Evolutionary conservation across 23 tunicate genomes (phyloP).

Genomic region (Phallusia fumigata): DNA sequence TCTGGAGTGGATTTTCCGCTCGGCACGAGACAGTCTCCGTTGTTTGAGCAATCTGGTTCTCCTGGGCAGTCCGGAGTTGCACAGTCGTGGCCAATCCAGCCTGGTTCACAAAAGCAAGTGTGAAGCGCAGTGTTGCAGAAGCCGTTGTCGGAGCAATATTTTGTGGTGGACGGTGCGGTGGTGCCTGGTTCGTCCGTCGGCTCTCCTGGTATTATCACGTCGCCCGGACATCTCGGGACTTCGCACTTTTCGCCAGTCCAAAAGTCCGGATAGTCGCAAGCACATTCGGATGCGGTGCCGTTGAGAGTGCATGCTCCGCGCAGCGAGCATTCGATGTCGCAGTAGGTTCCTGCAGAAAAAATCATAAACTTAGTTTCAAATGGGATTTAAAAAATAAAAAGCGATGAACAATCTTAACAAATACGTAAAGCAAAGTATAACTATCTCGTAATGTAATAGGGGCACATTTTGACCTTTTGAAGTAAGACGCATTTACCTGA

Average conservation of each 20-base stretch:
- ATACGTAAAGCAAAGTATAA: too few species aligned
- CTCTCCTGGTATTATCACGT: background rate
- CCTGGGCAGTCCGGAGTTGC: constrained; percentile 23
- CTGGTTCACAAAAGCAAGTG: constrained; percentile 27
- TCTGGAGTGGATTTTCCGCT: background rate
- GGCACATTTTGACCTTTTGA: too few species aligned
- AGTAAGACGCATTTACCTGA: too few species aligned
- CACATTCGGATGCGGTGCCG: constrained; percentile 2
- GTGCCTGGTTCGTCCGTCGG: background rate
- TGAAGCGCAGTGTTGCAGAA: constrained; percentile 32
- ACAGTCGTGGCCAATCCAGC: constrained; percentile 24
- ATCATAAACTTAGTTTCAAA: too few species aligned
- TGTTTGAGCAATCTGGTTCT: constrained; percentile 22
- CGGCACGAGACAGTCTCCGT: constrained; percentile 5
- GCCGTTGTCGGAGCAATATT: constrained; percentile 12
- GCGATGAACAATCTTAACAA: too few species aligned
- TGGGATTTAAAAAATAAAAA: too few species aligned
- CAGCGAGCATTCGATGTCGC: constrained; percentile 14
- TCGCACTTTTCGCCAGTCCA: constrained; percentile 29
- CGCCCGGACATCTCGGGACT: constrained; percentile 25
- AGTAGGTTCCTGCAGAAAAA: constrained; percentile 15
- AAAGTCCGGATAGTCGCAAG: constrained; percentile 8
- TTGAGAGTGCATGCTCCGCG: constrained; percentile 22
- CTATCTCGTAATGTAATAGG: too few species aligned
- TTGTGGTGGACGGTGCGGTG: background rate